Evolutionary conservation across 2,113 vertebrate species (phyloP).

Genomic region (Chionomys nivalis): DNA sequence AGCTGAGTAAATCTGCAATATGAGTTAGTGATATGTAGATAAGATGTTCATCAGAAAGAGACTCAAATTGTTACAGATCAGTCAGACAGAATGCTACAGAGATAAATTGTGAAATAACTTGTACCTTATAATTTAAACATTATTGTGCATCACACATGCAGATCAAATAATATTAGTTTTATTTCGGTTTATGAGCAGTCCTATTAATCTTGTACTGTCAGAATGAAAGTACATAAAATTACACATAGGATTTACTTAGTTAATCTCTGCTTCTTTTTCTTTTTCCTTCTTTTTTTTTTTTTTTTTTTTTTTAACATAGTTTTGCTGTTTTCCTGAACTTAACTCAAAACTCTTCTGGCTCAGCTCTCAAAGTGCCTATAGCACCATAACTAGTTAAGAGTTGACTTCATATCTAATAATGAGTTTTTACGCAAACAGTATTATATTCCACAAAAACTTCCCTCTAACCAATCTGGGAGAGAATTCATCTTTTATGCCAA

Average conservation of each 20-base stretch:
- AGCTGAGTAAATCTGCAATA: slow-evolving; percentile 13
- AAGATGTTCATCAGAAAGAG: background rate
- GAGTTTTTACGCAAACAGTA: background rate
- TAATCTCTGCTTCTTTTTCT: background rate
- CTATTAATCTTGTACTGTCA: background rate
- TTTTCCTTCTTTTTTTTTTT: background rate
- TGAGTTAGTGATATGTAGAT: slow-evolving; percentile 26
- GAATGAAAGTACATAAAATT: background rate
- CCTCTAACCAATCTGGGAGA: background rate
- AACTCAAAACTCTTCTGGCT: no score
- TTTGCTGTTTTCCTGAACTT: background rate
- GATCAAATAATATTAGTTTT: background rate
- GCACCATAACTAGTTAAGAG: background rate
- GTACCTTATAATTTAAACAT: background rate
- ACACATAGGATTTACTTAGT: background rate
- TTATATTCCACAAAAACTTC: background rate
- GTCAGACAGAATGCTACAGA: background rate
- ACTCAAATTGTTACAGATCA: background rate
- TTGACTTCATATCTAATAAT: background rate
- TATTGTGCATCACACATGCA: background rate
- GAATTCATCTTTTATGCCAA: background rate
- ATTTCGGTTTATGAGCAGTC: background rate
- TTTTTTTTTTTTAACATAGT: no score
- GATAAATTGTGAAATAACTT: background rate
- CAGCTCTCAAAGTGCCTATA: background rate